phyloP scores from a whole-genome alignment of 2,888 invertebrate genomes.

The Aporophyla lueneburgensis region DNA sequence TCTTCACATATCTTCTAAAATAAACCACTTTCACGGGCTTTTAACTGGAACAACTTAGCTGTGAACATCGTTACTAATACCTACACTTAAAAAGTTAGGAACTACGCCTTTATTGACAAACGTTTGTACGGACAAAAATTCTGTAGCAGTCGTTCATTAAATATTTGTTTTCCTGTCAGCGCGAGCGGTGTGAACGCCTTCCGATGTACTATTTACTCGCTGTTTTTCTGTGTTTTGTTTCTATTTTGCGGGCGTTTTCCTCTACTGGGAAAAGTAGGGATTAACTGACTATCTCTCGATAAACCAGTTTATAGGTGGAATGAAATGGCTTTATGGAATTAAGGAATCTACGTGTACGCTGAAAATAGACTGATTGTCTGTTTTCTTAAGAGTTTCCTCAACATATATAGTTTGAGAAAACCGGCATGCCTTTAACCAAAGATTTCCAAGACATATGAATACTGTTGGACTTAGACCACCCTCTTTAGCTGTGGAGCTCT shows the following conservation, averaged over 20 bases:
- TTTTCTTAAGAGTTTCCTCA: background rate
- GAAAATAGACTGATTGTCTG: constrained; percentile 4
- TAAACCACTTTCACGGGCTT: too few relatives aligned
- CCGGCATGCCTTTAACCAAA: too few relatives aligned
- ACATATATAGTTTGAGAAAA: background rate
- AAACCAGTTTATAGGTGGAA: background rate
- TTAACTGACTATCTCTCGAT: constrained; percentile 9
- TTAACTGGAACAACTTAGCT: too few relatives aligned
- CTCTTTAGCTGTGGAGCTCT: too few relatives aligned
- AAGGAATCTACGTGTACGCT: constrained; percentile 1
- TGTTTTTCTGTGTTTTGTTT: constrained; percentile 9
- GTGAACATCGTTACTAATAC: too few relatives aligned
- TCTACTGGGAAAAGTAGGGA: background rate
- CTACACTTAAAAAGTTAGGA: too few relatives aligned
- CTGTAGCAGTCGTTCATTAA: background rate
- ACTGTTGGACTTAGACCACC: too few relatives aligned
- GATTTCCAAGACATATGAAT: too few relatives aligned
- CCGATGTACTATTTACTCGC: constrained; percentile 1
- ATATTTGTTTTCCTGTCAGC: constrained; percentile 2
- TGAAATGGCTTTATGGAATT: constrained; percentile 18
- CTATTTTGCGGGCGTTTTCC: constrained; percentile 15
- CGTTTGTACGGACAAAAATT: background rate
- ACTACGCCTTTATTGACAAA: too few relatives aligned
- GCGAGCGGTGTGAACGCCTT: constrained; percentile 15
- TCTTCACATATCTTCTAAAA: too few relatives aligned